Conservation (phyloP, 2,888 invertebrate species). For the Odontomyia ornata region DNA sequence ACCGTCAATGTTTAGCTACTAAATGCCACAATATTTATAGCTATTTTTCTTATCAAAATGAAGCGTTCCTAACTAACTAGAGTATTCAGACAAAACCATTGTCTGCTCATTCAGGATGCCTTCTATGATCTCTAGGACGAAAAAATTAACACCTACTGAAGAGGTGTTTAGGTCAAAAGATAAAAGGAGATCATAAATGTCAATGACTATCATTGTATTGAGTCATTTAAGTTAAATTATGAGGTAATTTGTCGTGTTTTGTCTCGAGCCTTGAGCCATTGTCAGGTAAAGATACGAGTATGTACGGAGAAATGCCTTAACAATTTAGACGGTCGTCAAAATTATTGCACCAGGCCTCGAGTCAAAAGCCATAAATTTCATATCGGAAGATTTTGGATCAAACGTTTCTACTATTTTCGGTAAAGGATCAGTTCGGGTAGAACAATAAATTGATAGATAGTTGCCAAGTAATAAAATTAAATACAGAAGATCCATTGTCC, state of each 20-base stretch:
- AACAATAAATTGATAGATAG: not conserved
- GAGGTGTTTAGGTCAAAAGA: slow-evolving; percentile 25
- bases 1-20: not conserved
- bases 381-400: not conserved
- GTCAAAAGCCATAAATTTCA: not conserved
- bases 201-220: slow-evolving; percentile 24
- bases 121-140: not conserved
- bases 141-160: slow-evolving; percentile 34
- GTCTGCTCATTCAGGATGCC: too few species aligned
- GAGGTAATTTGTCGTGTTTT: slow-evolving; percentile 39
- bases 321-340: not conserved
- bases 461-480: not conserved
- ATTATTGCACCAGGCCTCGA: not conserved
- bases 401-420: too few species aligned
- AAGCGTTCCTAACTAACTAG: not conserved
- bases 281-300: slow-evolving; percentile 5
- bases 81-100: not conserved
- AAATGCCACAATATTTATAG: slow-evolving; percentile 15
- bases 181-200: slow-evolving; percentile 44
- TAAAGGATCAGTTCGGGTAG: not conserved
- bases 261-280: slow-evolving; percentile 7
- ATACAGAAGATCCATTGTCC: slow-evolving; percentile 6
- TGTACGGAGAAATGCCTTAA: not conserved
- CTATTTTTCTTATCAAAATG: not conserved
- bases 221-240: slow-evolving; percentile 39